Conservation (phyloP, 2,888 invertebrate species). For the Bombyx huttoni region DNA sequence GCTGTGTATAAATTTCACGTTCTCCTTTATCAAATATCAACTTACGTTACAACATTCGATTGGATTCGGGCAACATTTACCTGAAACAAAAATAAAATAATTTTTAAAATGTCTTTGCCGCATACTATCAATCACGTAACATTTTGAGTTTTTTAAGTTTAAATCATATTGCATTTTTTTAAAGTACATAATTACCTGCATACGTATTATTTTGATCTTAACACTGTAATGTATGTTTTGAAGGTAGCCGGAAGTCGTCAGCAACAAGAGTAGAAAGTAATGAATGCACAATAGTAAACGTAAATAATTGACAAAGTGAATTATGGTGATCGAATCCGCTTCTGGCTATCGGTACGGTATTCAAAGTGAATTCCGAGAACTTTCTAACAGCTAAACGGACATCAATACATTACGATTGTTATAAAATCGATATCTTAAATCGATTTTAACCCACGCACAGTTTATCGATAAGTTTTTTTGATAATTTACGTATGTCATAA, state of each 20-base stretch:
- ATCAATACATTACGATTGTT: constrained; percentile 11
- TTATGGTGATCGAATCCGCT: constrained; percentile 17
- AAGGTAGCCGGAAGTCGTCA: neutral
- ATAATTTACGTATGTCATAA: neutral
- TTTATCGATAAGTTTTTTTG: neutral
- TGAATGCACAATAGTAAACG: neutral
- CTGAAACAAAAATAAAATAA: constrained; percentile 14
- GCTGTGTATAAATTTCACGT: neutral
- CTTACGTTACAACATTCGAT: constrained; percentile 6
- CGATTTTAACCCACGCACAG: neutral
- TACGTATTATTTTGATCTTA: neutral
- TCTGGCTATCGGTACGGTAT: constrained; percentile 11
- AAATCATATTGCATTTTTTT: too few species aligned
- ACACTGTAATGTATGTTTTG: constrained; percentile 1
- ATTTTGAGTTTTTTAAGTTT: too few species aligned
- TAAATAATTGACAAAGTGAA: constrained; percentile 10
- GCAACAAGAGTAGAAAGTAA: neutral
- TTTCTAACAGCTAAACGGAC: constrained; percentile 21
- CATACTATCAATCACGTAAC: neutral
- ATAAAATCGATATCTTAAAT: neutral
- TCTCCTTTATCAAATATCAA: neutral
- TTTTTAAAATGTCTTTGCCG: neutral
- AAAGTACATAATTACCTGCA: too few species aligned
- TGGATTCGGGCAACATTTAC: constrained; percentile 11
- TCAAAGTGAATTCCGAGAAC: constrained; percentile 20